Base-by-base conservation (phyloP, 2,113 vertebrate species). In the Nycticorax nycticorax region DNA sequence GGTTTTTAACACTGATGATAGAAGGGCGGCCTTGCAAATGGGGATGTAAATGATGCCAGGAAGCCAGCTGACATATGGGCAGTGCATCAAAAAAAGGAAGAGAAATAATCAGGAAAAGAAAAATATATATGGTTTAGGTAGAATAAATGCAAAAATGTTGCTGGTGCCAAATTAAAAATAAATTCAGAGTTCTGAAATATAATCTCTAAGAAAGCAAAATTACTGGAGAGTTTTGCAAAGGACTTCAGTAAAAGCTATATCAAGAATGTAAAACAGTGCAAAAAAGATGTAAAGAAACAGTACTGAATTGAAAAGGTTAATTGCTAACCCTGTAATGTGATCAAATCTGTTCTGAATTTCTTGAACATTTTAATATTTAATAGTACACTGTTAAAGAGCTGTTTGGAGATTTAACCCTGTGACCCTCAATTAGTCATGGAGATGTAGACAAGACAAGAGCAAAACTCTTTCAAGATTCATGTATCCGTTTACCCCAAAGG, bases 381-480 rank as follows among this genome's bases (percentile, higher is more conserved):
- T 59, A 93, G 47, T 69, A 81, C 52, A 52, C 33, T 59, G n/a
- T 74, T 77, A 86, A 86, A 81, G 37, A 90, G 66, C 47, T 92
- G 77, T 84, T 93, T 84, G 73, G 90, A 84, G 90, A 81, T 81
- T 78, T 93, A 93, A 84, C 95, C 85, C 27, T 19, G 52, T 93
- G 93, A 94, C 90, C 37, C 43, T 93, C 74, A 59, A 88, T 96
- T 95, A 95, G 63, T 88, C 89, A 94, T 10, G 80, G 64, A 84
- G 52, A 83, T 95, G 60, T 43, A 86, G 85, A 86, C 43, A 75
- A 83, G 69, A 81, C 41, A 91, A 50, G 78, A 92, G 55, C 37
- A 92, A 81, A 80, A 77, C 28, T 83, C 67, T 79, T 79, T 87
- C 52, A 86, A 86, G 75, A 94, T 74, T 94, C 37, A 66, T 73